Percentiles rank a stretch among this genome's conserved stretches.
Evolutionary conservation across 2,797 vertebrate genomes (phyloP).

Genomic region (Hypotaenidia philippensis): DNA sequence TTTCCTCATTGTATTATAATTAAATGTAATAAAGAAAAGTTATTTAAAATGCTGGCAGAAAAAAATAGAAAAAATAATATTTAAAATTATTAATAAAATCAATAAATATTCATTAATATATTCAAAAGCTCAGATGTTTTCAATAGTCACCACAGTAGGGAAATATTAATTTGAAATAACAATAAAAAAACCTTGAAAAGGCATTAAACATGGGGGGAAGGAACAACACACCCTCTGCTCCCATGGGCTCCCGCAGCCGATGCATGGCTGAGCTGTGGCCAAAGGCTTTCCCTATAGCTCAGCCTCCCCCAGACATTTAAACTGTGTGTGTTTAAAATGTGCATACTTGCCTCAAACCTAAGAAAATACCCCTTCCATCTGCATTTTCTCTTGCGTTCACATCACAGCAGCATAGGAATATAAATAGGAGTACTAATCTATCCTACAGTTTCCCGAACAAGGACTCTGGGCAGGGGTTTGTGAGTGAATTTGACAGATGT

Average conservation of each 20-base stretch:
- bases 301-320: neutral
- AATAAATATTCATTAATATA: slow-evolving; percentile 19
- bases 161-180: slow-evolving; percentile 31
- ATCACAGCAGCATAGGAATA: neutral
- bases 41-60: neutral
- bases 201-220: neutral
- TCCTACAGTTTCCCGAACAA: slow-evolving; percentile 26
- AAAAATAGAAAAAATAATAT: neutral
- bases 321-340: neutral
- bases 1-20: neutral
- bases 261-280: neutral
- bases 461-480: slow-evolving; percentile 16
- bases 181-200: neutral
- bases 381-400: neutral
- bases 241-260: neutral
- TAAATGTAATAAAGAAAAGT: neutral
- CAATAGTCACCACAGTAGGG: slow-evolving; percentile 17
- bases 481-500: slow-evolving; percentile 64
- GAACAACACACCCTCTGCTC: neutral
- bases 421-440: slow-evolving; percentile 47
- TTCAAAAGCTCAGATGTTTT: neutral
- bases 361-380: neutral
- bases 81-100: rapidly evolving
- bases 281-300: slow-evolving; percentile 14
- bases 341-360: neutral